These are phyloP conservation scores for Holcopasites calliopsidis DNA, from an alignment of 1,140 invertebrate genomes.

Conservation along the genomic window DNA sequence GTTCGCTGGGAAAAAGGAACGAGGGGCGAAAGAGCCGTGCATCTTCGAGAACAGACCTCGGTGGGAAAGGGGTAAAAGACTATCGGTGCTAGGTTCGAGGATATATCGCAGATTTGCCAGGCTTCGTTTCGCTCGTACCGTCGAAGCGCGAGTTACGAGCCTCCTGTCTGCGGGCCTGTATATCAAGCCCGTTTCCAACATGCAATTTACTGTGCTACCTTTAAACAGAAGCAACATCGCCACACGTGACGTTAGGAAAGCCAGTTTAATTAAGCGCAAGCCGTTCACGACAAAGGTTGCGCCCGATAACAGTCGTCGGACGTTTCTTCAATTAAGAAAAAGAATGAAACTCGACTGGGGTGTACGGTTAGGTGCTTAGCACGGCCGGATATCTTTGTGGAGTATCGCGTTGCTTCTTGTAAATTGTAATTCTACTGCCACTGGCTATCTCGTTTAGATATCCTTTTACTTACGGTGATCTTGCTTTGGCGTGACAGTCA, in stretches of 20 bases:
- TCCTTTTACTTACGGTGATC: conserved; percentile 46
- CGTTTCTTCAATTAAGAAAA: not conserved
- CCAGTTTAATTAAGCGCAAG: conserved; percentile 33
- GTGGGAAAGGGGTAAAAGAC: too few relatives aligned
- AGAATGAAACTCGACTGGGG: too few relatives aligned
- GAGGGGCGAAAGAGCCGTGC: not conserved
- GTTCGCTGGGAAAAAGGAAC: not conserved
- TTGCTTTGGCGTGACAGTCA: conserved; percentile 42
- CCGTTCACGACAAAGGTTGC: not conserved
- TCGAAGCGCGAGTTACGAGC: conserved; percentile 33
- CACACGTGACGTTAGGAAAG: not conserved
- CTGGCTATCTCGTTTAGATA: too few relatives aligned
- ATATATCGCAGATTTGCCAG: too few relatives aligned
- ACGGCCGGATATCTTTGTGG: too few relatives aligned
- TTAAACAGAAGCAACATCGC: conserved; percentile 9
- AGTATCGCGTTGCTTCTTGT: too few relatives aligned
- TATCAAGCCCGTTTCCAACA: conserved; percentile 8
- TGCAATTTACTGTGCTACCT: conserved; percentile 17
- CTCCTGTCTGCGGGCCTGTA: not conserved
- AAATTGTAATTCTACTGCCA: too few relatives aligned
- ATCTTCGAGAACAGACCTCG: too few relatives aligned
- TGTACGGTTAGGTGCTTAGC: too few relatives aligned
- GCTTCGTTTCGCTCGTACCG: too few relatives aligned
- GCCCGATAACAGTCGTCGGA: not conserved
- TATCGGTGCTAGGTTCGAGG: too few relatives aligned